A percentile compares a stretch with the other conserved stretches of the same genome.
These are phyloP conservation scores for Platichthys stellatus DNA, from an alignment of 2,113 vertebrate genomes.

Conservation along the genomic window DNA sequence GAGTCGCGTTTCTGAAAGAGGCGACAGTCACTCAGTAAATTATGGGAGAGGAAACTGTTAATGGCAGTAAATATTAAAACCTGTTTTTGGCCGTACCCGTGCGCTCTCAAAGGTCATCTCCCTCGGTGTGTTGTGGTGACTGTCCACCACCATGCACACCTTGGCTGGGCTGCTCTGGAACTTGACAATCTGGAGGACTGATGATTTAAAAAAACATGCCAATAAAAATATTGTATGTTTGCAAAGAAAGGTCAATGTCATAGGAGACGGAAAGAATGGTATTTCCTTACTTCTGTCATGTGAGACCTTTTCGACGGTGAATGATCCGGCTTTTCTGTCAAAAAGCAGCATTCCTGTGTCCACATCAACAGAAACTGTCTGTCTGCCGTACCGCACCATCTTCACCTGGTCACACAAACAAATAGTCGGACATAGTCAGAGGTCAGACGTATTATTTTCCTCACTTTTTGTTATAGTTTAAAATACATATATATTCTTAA, in stretches of 20 bases:
- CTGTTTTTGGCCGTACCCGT: slow-evolving; percentile 65
- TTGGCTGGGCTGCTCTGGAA: slow-evolving; percentile 85
- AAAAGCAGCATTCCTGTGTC: slow-evolving; percentile 82
- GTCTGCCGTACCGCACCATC: slow-evolving; percentile 81
- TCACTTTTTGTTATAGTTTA: background rate
- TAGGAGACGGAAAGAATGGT: no score
- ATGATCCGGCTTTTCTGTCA: slow-evolving; percentile 75
- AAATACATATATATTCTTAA: background rate
- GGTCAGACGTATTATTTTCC: background rate
- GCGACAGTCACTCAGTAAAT: slow-evolving; percentile 11
- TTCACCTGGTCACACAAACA: slow-evolving; percentile 80
- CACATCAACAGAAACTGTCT: slow-evolving; percentile 83
- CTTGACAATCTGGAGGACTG: slow-evolving; percentile 90
- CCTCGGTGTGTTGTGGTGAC: slow-evolving; percentile 80
- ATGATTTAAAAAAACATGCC: background rate
- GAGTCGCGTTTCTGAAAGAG: slow-evolving; percentile 85
- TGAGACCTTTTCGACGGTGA: slow-evolving; percentile 80
- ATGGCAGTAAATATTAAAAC: background rate
- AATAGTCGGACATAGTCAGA: no score
- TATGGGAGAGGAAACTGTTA: background rate
- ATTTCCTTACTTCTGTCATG: slow-evolving; percentile 84
- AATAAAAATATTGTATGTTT: background rate
- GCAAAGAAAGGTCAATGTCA: background rate
- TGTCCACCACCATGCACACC: slow-evolving; percentile 83
- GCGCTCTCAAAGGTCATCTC: slow-evolving; percentile 86